Evolutionary conservation across 2,113 vertebrate genomes (phyloP).

Genomic region (Etheostoma cragini): DNA sequence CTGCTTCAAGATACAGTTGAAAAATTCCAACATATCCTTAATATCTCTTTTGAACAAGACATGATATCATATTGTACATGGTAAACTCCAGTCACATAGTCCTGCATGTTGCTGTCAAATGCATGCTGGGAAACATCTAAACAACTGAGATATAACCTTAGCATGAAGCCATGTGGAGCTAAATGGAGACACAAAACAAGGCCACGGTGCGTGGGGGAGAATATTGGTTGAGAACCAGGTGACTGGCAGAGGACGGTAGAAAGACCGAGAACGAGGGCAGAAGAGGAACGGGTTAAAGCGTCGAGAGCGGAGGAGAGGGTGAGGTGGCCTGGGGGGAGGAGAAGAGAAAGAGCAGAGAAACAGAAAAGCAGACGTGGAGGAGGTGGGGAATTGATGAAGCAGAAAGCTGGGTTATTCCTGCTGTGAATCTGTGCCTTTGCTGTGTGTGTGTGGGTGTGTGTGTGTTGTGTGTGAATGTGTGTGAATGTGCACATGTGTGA

Average conservation of each 20-base stretch:
- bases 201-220: constrained; percentile 19
- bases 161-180: constrained; percentile 21
- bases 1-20: neutral
- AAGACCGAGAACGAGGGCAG: constrained; percentile 49
- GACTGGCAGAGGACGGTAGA: constrained; percentile 49
- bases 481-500: constrained; percentile 10
- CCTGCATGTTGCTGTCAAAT: neutral
- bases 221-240: constrained; percentile 45
- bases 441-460: constrained; percentile 11
- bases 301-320: constrained; percentile 69
- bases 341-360: constrained; percentile 73
- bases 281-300: constrained; percentile 75
- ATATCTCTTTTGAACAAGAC: neutral
- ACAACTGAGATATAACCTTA: constrained; percentile 25
- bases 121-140: constrained; percentile 13
- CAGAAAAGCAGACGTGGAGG: constrained; percentile 78
- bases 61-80: neutral
- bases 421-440: constrained; percentile 73
- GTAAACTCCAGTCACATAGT: constrained; percentile 9
- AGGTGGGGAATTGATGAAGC: constrained; percentile 82
- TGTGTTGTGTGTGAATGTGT: constrained; percentile 39
- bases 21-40: neutral
- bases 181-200: constrained; percentile 52
- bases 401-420: constrained; percentile 81
- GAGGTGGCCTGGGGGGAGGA: constrained; percentile 76